Conservation (phyloP, 1,140 invertebrate genomes). For the Medauroidea extradentata region DNA sequence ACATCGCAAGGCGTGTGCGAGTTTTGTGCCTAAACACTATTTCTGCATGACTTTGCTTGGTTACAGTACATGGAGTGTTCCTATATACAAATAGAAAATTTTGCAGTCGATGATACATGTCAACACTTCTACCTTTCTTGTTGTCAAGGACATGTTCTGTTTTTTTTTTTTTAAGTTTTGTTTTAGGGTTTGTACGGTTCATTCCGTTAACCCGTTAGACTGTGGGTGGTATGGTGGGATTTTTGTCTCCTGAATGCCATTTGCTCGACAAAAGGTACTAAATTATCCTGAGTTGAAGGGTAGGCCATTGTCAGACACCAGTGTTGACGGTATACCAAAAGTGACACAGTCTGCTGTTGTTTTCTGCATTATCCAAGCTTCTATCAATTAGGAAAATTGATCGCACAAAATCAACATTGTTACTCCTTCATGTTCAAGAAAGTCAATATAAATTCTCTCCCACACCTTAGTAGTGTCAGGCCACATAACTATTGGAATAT, state of each 20-base stretch:
- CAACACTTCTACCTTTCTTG: too few species aligned
- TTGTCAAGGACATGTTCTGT: too few species aligned
- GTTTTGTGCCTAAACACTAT: too few species aligned
- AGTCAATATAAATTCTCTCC: conserved; percentile 35
- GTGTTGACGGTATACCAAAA: conserved; percentile 2
- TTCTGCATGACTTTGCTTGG: too few species aligned
- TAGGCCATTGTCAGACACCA: conserved; percentile 9
- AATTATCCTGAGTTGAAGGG: background rate
- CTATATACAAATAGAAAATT: too few species aligned
- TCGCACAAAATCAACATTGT: conserved; percentile 35
- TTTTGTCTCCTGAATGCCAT: background rate
- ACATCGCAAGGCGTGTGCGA: too few species aligned
- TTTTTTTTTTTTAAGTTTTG: too few species aligned
- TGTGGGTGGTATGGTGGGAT: background rate
- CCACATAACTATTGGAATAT: conserved; percentile 2
- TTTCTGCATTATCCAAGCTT: conserved; percentile 16
- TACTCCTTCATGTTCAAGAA: conserved; percentile 29
- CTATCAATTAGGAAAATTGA: conserved; percentile 38
- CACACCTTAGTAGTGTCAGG: background rate
- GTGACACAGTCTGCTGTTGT: background rate
- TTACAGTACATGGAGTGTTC: too few species aligned
- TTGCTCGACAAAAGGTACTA: background rate
- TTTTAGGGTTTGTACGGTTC: too few species aligned
- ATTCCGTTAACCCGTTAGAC: too few species aligned
- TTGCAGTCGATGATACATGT: too few species aligned